phyloP scores from a whole-genome alignment of 2,113 vertebrate species.

The Neolamprologus ventralis region DNA sequence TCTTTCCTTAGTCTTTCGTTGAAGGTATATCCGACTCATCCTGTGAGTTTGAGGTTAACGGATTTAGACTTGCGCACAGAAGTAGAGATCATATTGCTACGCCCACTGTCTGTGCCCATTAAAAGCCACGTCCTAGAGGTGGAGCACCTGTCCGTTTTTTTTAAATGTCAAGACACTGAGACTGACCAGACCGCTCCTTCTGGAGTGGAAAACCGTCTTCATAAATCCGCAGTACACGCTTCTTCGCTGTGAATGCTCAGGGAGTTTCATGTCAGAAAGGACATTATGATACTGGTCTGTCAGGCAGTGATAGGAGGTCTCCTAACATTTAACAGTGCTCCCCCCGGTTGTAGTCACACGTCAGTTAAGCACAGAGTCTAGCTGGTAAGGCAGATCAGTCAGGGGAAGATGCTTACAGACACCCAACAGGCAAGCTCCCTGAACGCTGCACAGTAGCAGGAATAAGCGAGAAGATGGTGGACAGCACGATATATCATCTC shows the following conservation, averaged over 20 bases:
- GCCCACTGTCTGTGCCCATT: slow-evolving; percentile 15
- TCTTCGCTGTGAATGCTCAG: neutral
- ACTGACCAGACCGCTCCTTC: neutral
- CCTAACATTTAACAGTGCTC: slow-evolving; percentile 4
- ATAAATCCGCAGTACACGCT: neutral
- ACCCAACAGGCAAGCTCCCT: neutral
- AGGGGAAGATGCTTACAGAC: neutral
- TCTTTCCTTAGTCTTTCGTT: neutral
- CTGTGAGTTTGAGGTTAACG: neutral
- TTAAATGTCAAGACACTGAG: slow-evolving; percentile 23
- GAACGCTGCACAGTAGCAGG: neutral
- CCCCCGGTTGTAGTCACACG: neutral
- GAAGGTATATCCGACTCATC: neutral
- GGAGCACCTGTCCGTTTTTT: slow-evolving; percentile 28
- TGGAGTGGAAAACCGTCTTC: neutral
- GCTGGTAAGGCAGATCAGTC: neutral
- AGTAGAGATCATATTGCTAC: neutral
- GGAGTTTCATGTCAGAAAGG: slow-evolving; percentile 36
- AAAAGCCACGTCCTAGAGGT: slow-evolving; percentile 33
- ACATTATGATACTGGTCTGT: slow-evolving; percentile 12
- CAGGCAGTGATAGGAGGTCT: slow-evolving; percentile 15
- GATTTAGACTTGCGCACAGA: neutral
- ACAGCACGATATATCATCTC: neutral
- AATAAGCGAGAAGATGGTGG: neutral
- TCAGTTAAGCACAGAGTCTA: neutral